These are phyloP conservation scores for Myotis pilosus DNA, from an alignment of 2,797 vertebrate genomes.

Conservation along the genomic window DNA sequence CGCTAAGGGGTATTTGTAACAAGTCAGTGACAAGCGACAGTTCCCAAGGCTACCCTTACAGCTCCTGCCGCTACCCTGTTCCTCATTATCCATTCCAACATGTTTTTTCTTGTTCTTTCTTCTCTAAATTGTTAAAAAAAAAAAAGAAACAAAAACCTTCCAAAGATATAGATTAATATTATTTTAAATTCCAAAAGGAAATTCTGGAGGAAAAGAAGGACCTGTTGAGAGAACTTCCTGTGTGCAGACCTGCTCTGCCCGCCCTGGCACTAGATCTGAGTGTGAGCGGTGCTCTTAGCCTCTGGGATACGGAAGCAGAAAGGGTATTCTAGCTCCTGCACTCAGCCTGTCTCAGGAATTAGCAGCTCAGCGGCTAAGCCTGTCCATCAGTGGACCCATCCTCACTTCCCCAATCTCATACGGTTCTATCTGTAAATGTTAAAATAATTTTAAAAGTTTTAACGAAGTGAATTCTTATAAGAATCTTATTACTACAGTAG, in stretches of 20 bases:
- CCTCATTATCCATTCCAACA: not conserved
- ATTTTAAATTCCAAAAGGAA: not conserved
- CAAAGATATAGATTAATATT: not conserved
- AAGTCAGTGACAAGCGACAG: accelerated
- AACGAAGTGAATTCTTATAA: not conserved
- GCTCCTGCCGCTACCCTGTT: not conserved
- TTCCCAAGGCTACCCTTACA: not conserved
- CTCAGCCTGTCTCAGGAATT: not conserved
- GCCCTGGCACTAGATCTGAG: not conserved
- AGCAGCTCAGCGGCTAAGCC: not conserved
- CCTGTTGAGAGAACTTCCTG: not conserved
- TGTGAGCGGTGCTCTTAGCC: not conserved
- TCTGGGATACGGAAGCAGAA: not conserved
- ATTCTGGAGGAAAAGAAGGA: not conserved
- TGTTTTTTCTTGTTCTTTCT: not conserved
- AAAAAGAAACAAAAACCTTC: not conserved
- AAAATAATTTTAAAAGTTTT: not conserved
- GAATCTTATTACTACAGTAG: accelerated
- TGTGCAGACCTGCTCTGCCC: not conserved
- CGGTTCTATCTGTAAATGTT: not conserved
- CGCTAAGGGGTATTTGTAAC: not conserved
- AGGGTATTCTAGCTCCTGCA: not conserved
- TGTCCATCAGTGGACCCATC: accelerated
- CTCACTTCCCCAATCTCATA: no score
- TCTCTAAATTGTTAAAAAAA: no score